These are phyloP conservation scores for Thamnophis elegans DNA, from an alignment of 2,797 vertebrate genomes.

Conservation along the genomic window DNA sequence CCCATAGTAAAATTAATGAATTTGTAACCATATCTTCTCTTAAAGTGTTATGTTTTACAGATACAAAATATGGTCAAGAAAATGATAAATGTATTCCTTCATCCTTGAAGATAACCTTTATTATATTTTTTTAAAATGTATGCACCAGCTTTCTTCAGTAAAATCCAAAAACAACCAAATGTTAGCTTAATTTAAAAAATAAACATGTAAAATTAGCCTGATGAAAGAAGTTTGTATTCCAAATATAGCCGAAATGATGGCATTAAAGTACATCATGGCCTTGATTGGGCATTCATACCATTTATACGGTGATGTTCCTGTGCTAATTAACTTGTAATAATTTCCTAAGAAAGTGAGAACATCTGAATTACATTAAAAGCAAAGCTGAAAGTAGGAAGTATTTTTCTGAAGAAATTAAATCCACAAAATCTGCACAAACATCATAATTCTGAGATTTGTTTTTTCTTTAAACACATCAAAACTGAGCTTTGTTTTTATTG, in stretches of 20 bases:
- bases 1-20: neutral
- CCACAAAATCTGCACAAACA: neutral
- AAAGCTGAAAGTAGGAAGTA: neutral
- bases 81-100: neutral
- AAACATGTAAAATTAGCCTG: neutral
- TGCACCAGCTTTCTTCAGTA: neutral
- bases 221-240: neutral
- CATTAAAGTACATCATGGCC: neutral
- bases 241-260: neutral
- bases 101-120: neutral
- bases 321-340: neutral
- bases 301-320: neutral
- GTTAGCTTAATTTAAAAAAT: neutral
- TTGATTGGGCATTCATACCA: neutral
- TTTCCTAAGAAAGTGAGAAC: neutral
- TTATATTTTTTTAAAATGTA: neutral
- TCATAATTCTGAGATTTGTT: neutral
- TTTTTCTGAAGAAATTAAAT: neutral
- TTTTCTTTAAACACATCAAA: neutral
- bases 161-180: neutral
- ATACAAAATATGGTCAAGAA: neutral
- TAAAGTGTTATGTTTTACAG: neutral
- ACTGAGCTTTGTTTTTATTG: neutral
- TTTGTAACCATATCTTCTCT: neutral
- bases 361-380: neutral